These are phyloP conservation scores for Oreotrochilus melanogaster DNA, from an alignment of 2,113 vertebrate genomes.

Conservation along the genomic window DNA sequence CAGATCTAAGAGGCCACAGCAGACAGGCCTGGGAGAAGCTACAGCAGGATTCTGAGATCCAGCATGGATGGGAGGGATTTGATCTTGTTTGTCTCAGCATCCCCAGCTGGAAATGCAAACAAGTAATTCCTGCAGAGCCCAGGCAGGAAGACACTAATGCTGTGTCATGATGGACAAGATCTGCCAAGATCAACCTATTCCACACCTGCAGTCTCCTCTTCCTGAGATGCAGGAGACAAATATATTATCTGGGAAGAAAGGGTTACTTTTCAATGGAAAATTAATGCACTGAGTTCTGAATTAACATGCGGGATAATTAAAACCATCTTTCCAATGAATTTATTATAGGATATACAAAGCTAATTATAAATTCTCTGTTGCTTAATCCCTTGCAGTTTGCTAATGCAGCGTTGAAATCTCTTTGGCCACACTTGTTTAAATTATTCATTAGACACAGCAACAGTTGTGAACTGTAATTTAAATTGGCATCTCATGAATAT, in stretches of 20 bases:
- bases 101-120: not conserved
- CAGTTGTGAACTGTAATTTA: constrained; percentile 88
- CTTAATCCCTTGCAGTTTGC: constrained; percentile 81
- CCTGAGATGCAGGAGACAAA: not conserved
- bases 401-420: constrained; percentile 84
- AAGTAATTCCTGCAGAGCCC: not conserved
- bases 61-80: not conserved
- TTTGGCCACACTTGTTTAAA: constrained; percentile 85
- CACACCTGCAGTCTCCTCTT: not conserved
- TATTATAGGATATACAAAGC: constrained; percentile 82
- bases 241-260: constrained; percentile 46
- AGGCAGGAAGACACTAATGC: not conserved
- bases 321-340: constrained; percentile 85
- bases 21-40: not conserved
- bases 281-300: constrained; percentile 60
- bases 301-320: constrained; percentile 83
- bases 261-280: constrained; percentile 59
- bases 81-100: not conserved
- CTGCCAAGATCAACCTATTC: not conserved
- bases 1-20: accelerated
- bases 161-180: not conserved
- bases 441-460: constrained; percentile 85
- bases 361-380: constrained; percentile 85
- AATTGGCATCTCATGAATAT: constrained; percentile 87
- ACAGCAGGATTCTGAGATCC: not conserved